Evolutionary conservation across 2,113 vertebrate species (phyloP).

Genomic region (Orientallactaga bullata): DNA sequence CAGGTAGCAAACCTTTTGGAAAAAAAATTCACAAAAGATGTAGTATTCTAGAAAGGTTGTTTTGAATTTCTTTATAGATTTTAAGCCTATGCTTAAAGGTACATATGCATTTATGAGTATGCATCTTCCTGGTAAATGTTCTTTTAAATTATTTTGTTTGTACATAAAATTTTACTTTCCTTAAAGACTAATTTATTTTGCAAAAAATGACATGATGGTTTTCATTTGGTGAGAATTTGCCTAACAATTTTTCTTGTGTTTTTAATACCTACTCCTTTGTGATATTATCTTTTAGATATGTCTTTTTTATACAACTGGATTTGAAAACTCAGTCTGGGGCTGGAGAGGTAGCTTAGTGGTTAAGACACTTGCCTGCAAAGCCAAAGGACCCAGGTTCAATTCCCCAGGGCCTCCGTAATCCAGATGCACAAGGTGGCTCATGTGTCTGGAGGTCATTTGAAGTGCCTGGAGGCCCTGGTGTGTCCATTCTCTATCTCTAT

Average conservation of each 20-base stretch:
- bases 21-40: constrained; percentile 21
- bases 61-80: constrained; percentile 21
- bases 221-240: constrained; percentile 16
- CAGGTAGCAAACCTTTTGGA: constrained; percentile 19
- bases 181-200: constrained; percentile 53
- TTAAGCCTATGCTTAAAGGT: neutral
- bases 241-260: constrained; percentile 10
- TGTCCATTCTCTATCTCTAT: no score
- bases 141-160: constrained; percentile 2
- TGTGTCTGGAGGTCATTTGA: no score
- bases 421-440: no score
- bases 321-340: neutral
- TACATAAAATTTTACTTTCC: constrained; percentile 46
- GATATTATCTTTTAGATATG: neutral
- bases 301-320: constrained; percentile 5
- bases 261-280: neutral
- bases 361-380: no score
- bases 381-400: no score
- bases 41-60: neutral
- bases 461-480: no score
- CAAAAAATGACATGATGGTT: neutral
- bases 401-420: no score
- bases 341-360: no score
- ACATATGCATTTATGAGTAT: neutral
- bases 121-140: neutral